These are phyloP conservation scores for Bugulina stolonifera DNA, from an alignment of 2,888 invertebrate species.

Conservation along the genomic window DNA sequence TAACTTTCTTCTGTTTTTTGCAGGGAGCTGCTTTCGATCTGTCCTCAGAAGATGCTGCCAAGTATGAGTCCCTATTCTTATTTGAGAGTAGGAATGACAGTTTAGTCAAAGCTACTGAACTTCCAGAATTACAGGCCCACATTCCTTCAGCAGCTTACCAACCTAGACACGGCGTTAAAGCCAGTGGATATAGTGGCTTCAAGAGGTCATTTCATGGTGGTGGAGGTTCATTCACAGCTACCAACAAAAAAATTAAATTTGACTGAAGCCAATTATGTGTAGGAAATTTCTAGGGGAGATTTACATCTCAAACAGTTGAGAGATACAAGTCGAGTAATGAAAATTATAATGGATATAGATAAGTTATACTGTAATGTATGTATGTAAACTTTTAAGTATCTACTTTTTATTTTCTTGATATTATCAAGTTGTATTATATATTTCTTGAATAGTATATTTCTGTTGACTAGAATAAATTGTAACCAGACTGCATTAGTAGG, in stretches of 20 bases:
- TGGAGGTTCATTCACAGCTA: not conserved
- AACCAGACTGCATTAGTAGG: too few relatives aligned
- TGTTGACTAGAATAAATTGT: too few relatives aligned
- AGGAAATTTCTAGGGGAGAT: too few relatives aligned
- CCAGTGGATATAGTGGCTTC: not conserved
- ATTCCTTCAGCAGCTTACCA: not conserved
- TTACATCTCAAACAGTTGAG: too few relatives aligned
- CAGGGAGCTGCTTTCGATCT: conserved; percentile 45
- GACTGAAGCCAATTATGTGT: not conserved
- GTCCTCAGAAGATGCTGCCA: conserved; percentile 38
- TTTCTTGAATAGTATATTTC: too few relatives aligned
- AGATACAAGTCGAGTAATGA: too few relatives aligned
- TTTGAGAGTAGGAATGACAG: conserved; percentile 31
- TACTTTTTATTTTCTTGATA: too few relatives aligned
- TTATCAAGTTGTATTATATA: too few relatives aligned
- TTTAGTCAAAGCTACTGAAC: conserved; percentile 38
- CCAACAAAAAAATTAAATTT: conserved; percentile 12
- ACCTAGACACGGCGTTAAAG: not conserved
- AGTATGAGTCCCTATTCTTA: conserved; percentile 28
- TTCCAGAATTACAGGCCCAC: conserved; percentile 39
- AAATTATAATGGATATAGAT: too few relatives aligned
- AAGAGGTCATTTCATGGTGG: not conserved
- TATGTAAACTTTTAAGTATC: too few relatives aligned
- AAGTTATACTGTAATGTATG: too few relatives aligned
- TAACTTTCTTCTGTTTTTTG: conserved; percentile 30